Percentiles rank a stretch among this genome's conserved stretches.
Evolutionary conservation across 2,113 vertebrate genomes (phyloP).

Genomic region (Macaca mulatta): DNA sequence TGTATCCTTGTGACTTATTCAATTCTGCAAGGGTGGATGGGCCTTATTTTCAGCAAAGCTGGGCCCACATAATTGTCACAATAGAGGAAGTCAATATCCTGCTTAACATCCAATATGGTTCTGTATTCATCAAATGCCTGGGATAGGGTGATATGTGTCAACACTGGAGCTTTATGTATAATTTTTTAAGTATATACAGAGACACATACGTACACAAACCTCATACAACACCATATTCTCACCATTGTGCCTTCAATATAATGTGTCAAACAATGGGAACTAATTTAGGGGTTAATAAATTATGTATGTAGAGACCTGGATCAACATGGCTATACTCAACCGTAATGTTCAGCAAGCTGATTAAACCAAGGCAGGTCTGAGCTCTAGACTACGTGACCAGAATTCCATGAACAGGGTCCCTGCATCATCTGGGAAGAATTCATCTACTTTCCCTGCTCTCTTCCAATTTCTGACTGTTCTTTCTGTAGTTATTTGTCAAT

Average conservation of each 20-base stretch:
- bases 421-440: neutral
- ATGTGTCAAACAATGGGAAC: conserved; percentile 58
- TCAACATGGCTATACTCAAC: conserved; percentile 52
- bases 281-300: conserved; percentile 77
- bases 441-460: neutral
- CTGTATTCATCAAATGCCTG: neutral
- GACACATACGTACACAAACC: neutral
- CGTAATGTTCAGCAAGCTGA: conserved; percentile 72
- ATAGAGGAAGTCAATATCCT: neutral
- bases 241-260: conserved; percentile 74
- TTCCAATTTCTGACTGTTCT: conserved; percentile 52
- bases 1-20: neutral
- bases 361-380: conserved; percentile 78
- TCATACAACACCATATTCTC: neutral
- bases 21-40: neutral
- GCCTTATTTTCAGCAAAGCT: neutral
- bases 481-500: conserved; percentile 34
- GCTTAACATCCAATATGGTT: neutral
- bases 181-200: neutral
- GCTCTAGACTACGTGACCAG: conserved; percentile 46
- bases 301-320: conserved; percentile 58
- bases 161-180: neutral
- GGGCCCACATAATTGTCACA: neutral
- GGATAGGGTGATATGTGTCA: neutral
- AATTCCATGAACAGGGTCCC: conserved; percentile 72